Base-by-base conservation (phyloP, 2,888 invertebrate genomes). In the Poecilobothrus nobilitatus region DNA sequence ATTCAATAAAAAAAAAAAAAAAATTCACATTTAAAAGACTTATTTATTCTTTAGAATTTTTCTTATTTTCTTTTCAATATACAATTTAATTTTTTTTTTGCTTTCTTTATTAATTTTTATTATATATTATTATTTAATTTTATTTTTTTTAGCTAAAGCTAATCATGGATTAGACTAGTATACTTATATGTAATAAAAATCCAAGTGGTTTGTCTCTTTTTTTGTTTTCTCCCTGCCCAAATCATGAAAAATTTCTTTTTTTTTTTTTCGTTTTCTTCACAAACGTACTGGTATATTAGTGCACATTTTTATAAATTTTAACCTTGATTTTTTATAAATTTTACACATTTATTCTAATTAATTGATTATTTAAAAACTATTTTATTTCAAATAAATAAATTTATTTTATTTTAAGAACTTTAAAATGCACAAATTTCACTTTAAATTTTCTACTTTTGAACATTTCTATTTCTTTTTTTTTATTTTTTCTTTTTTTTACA, bases 1-100 rank as follows among this genome's bases (percentile, higher is more conserved):
- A 68, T 66, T 63, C 66, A 69, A 37, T 21, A 68, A 63, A 27
- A 27, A 53, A n/a, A 22, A 69, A 65, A 67, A 22, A 27, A 4
- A 63, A 44, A 66, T 18, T 18, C 53, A 18, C 18, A 53, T 53
- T 37, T 53, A 18, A n/a, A n/a, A 53, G 53, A n/a, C 9, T 53
- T 53, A 12, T 53, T 53, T 12, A 41, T 41, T 41, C 27, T 27
- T 27, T 27, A 27, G 27, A 27, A 27, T 53, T 27, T 41, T 41
- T 41, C 15, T 41, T 41, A 12, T 41, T 41, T 41, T 41, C 15
- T 41, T 9, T 9, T 12, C 9, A 41, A 41, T n/a, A n/a, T 12
- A 41, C 2, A 53, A 18, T n/a, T 53, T 53, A 34, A 37, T 37
- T 15, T 53, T 4, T 27, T 53, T 53, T 53, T 18, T 18, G 18